Conservation (phyloP, 2,888 invertebrate genomes). For the Drosophila suboccidentalis region DNA sequence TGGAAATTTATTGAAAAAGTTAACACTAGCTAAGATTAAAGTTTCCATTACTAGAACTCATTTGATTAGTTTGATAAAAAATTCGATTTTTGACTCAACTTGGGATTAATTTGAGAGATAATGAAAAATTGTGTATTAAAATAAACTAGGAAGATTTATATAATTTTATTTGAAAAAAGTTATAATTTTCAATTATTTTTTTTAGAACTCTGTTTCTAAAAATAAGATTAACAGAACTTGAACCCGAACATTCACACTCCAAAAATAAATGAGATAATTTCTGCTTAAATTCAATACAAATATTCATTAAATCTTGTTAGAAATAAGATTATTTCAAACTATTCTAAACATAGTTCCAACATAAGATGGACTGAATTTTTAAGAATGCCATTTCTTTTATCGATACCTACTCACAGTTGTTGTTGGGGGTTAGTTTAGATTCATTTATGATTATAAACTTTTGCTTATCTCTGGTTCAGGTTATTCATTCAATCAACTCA, state of each 20-base stretch:
- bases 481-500: constrained; percentile 24
- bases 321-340: too few relatives aligned
- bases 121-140: too few relatives aligned
- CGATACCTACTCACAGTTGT: not conserved
- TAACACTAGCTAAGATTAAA: not conserved
- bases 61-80: not conserved
- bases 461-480: constrained; percentile 7
- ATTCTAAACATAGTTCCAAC: too few relatives aligned
- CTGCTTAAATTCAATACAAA: too few relatives aligned
- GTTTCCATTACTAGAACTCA: not conserved
- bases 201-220: not conserved
- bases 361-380: too few relatives aligned
- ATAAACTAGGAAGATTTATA: too few relatives aligned
- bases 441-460: not conserved
- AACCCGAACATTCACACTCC: too few relatives aligned
- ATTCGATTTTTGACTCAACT: not conserved
- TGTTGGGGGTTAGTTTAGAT: not conserved
- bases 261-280: too few relatives aligned
- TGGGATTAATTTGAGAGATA: too few relatives aligned
- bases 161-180: too few relatives aligned
- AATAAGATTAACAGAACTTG: not conserved
- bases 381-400: not conserved
- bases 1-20: not conserved
- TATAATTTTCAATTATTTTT: not conserved
- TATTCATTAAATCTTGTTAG: too few relatives aligned